Conservation (phyloP, 2,888 invertebrate species). For the Macroteleia sp. region DNA sequence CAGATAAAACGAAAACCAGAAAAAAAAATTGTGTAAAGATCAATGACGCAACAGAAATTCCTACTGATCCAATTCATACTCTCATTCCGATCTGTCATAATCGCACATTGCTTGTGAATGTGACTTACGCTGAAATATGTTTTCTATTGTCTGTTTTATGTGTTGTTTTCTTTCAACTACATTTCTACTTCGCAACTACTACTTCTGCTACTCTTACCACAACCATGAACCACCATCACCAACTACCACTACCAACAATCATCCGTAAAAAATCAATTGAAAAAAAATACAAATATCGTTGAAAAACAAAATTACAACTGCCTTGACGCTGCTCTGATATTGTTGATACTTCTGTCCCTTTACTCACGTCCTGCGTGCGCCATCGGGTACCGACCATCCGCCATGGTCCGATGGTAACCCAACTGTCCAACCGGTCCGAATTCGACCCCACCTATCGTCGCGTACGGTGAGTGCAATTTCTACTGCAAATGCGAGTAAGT, state of each 20-base stretch:
- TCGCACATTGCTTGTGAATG: slow-evolving; percentile 81
- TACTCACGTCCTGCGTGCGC: slow-evolving; percentile 76
- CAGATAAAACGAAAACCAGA: too few species aligned
- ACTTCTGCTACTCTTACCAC: slow-evolving; percentile 71
- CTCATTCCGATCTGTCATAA: slow-evolving; percentile 43
- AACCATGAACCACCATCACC: slow-evolving; percentile 70
- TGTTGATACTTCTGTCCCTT: slow-evolving; percentile 84
- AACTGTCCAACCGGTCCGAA: slow-evolving; percentile 77
- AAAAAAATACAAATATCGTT: slow-evolving; percentile 60
- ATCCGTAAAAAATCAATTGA: slow-evolving; percentile 59
- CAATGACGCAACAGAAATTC: slow-evolving; percentile 10
- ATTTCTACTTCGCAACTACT: slow-evolving; percentile 75
- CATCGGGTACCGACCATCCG: slow-evolving; percentile 65
- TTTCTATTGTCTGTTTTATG: slow-evolving; percentile 83
- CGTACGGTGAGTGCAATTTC: slow-evolving; percentile 82
- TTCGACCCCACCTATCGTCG: slow-evolving; percentile 80
- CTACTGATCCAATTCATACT: neutral
- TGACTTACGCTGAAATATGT: slow-evolving; percentile 82
- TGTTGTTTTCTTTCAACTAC: slow-evolving; percentile 82
- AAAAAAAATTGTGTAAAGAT: neutral
- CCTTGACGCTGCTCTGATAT: slow-evolving; percentile 82
- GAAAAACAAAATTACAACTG: slow-evolving; percentile 64
- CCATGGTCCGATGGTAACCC: slow-evolving; percentile 77
- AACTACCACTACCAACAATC: slow-evolving; percentile 69
- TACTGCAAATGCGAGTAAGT: slow-evolving; percentile 66